These are phyloP conservation scores for Bufotes viridis DNA, from an alignment of 2,797 vertebrate genomes.

Conservation along the genomic window DNA sequence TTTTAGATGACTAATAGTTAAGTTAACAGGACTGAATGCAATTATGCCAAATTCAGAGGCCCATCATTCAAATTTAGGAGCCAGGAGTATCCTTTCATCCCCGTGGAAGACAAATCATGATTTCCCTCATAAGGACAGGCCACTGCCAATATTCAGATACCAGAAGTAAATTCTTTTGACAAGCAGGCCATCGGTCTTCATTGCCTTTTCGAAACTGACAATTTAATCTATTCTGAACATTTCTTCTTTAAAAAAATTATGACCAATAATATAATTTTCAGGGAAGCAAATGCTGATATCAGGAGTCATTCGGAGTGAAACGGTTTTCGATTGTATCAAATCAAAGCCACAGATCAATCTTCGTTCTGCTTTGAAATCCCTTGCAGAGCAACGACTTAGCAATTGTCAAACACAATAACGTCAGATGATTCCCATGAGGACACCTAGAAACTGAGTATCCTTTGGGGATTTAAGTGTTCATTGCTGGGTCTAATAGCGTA, in stretches of 20 bases:
- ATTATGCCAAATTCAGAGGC: background rate
- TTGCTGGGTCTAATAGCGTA: conserved; percentile 23
- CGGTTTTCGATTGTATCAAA: conserved; percentile 8
- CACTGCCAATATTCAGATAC: background rate
- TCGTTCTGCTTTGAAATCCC: conserved; percentile 31
- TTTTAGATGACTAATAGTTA: background rate
- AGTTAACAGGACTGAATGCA: background rate
- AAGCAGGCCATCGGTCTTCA: background rate
- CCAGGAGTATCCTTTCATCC: background rate
- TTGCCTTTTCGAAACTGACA: background rate
- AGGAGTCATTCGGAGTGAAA: background rate
- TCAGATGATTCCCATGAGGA: conserved; percentile 27
- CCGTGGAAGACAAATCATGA: background rate
- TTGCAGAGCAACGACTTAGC: conserved; percentile 42
- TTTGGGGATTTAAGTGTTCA: conserved; percentile 33
- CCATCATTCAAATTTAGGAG: background rate
- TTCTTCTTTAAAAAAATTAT: background rate
- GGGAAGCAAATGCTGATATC: background rate
- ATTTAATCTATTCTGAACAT: background rate
- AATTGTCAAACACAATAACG: conserved; percentile 52
- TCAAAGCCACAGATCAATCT: conserved; percentile 42
- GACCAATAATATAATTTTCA: background rate
- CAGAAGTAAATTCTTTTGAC: background rate
- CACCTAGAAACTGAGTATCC: background rate
- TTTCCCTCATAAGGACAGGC: background rate